These are phyloP conservation scores for Lasioglossum figueresi DNA, from an alignment of 2,888 invertebrate species.

Conservation along the genomic window DNA sequence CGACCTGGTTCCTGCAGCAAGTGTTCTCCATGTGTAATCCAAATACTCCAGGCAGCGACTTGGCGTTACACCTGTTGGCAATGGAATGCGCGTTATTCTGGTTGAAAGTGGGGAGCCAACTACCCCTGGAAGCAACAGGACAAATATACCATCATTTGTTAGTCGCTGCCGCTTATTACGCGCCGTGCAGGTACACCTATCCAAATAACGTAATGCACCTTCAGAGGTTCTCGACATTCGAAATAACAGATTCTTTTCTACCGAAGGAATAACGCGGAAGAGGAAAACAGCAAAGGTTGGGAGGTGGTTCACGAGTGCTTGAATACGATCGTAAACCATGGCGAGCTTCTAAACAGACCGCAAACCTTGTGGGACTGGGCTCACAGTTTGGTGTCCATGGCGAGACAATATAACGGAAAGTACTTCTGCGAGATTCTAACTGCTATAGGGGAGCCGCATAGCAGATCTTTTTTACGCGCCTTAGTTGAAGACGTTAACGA, in stretches of 20 bases:
- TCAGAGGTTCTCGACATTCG: not conserved
- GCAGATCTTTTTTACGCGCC: constrained; percentile 85
- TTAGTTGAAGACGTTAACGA: constrained; percentile 84
- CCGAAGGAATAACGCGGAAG: constrained; percentile 72
- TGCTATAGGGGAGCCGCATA: constrained; percentile 85
- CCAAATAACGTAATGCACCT: not conserved
- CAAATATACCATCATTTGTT: constrained; percentile 79
- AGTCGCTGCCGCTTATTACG: constrained; percentile 76
- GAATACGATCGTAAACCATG: constrained; percentile 74
- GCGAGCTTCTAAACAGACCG: constrained; percentile 72
- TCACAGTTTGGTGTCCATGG: constrained; percentile 73
- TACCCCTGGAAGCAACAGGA: constrained; percentile 76
- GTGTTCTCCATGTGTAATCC: constrained; percentile 77
- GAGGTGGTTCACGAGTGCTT: constrained; percentile 79
- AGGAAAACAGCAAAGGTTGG: constrained; percentile 72
- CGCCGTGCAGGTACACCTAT: constrained; percentile 67
- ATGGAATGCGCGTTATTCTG: constrained; percentile 79
- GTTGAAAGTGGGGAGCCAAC: constrained; percentile 75
- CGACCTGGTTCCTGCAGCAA: constrained; percentile 77
- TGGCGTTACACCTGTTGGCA: constrained; percentile 73
- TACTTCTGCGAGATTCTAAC: constrained; percentile 80
- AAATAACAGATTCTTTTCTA: not conserved
- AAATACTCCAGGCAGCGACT: constrained; percentile 62
- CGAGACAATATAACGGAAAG: constrained; percentile 73
- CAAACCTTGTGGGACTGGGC: constrained; percentile 80